phyloP scores from a whole-genome alignment of 2,113 vertebrate genomes.

The Regulus satrapa region DNA sequence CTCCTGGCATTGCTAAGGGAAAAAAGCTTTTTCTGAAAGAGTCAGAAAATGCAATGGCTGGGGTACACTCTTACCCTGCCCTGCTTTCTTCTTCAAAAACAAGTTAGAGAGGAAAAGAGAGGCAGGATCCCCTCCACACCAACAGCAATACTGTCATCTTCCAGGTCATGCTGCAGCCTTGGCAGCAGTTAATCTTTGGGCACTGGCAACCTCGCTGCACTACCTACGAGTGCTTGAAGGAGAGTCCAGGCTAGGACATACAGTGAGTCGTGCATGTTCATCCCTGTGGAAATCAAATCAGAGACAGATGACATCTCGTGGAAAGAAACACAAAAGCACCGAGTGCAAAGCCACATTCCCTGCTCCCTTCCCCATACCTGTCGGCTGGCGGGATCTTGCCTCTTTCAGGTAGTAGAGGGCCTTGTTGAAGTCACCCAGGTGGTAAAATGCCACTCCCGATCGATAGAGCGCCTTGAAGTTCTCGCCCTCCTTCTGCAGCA shows the following conservation, averaged over 20 bases:
- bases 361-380: constrained; percentile 73
- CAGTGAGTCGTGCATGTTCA: not conserved
- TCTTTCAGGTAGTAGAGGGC: constrained; percentile 97
- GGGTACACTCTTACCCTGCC: not conserved
- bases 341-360: not conserved
- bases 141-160: not conserved
- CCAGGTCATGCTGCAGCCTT: not conserved
- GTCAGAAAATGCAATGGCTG: not conserved
- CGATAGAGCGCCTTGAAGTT: constrained; percentile 98
- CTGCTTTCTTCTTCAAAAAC: not conserved
- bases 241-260: not conserved
- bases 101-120: not conserved
- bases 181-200: not conserved
- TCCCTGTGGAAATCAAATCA: not conserved
- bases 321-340: not conserved
- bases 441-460: constrained; percentile 96
- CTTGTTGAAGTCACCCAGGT: constrained; percentile 95
- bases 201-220: not conserved
- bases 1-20: not conserved
- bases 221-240: not conserved
- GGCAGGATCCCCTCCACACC: not conserved
- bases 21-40: not conserved
- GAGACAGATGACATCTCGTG: not conserved
- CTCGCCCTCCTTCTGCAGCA: constrained; percentile 93
- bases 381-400: constrained; percentile 91